Evolutionary conservation across 2,888 invertebrate species (phyloP), one percentile per base, ranked within the genome.

Genomic region (Oegoconia quadripuncta): DNA sequence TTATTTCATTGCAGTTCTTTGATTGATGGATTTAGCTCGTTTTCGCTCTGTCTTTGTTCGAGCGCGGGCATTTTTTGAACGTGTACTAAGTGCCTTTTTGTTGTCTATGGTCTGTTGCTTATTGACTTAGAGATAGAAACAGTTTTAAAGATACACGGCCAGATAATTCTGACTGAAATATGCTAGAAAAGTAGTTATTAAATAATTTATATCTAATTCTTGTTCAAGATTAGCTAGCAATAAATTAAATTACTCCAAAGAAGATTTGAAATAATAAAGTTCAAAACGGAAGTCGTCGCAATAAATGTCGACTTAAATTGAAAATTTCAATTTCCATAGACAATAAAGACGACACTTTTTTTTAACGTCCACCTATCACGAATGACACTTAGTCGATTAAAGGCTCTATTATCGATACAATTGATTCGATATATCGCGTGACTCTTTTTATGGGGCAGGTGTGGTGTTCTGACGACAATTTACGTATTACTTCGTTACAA

Each of bases 1-100:
- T 83, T 82, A 83, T 80, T 74, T 72, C 77, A 74, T 77, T 74
- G 69, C 74, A 73, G 73, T 78, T 75, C 83, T 86, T 80, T 83
- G 86, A 86, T 87, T 84, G 84, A 82, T 79, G 79, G 68, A 69
- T 76, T 68, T 70, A 61, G 64, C 73, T 69, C 60, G 70, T 75
- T 73, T 67, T 64, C 56, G 55, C 64, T 64, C 65, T 66, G 64
- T 64, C 68, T 70, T 68, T 73, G 64, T 68, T 59, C 52, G 51
- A 41, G 44, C 52, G 55, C 48, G 66, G 63, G 67, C 64, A 74
- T 73, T 71, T 74, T 73, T 59, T 56, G 64, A 68, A 65, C 65
- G 64, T 58, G 65, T 54, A 63, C 61, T 76, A 75, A 80, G 74
- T 74, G 75, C 66, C 60, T 67, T 70, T 74, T 71, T 70, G 60